These are phyloP conservation scores for Philereme vetulata DNA, from an alignment of 2,888 invertebrate species.

Conservation along the genomic window DNA sequence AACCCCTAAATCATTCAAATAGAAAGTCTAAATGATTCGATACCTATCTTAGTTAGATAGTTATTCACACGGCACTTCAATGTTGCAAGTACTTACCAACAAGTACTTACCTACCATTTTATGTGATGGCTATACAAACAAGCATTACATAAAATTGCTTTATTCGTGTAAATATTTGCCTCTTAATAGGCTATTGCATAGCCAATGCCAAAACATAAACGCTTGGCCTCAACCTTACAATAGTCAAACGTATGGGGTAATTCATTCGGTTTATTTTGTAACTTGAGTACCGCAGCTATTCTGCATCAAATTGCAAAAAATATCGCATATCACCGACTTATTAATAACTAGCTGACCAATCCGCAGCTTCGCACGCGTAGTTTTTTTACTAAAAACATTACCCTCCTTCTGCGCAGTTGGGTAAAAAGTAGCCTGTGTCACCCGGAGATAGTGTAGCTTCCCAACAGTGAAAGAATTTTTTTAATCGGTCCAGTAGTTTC, in stretches of 20 bases:
- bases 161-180: constrained; percentile 31
- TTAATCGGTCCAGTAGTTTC: too few relatives aligned
- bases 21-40: too few relatives aligned
- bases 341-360: not conserved
- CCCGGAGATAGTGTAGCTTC: too few relatives aligned
- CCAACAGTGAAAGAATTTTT: too few relatives aligned
- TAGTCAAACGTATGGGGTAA: not conserved
- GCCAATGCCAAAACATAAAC: constrained; percentile 23
- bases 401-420: too few relatives aligned
- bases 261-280: not conserved
- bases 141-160: constrained; percentile 29
- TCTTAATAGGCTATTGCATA: constrained; percentile 26
- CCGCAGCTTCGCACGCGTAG: too few relatives aligned
- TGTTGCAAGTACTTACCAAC: constrained; percentile 15
- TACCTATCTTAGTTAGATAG: not conserved
- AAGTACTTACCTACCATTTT: too few relatives aligned
- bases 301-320: constrained; percentile 10
- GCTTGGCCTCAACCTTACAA: constrained; percentile 17
- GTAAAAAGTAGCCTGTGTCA: too few relatives aligned
- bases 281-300: not conserved
- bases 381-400: too few relatives aligned
- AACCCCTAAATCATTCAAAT: too few relatives aligned
- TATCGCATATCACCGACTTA: constrained; percentile 1
- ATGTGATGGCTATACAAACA: too few relatives aligned
- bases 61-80: constrained; percentile 10